These are phyloP conservation scores for Discoglossus pictus DNA, from an alignment of 2,797 vertebrate species.

Conservation along the genomic window DNA sequence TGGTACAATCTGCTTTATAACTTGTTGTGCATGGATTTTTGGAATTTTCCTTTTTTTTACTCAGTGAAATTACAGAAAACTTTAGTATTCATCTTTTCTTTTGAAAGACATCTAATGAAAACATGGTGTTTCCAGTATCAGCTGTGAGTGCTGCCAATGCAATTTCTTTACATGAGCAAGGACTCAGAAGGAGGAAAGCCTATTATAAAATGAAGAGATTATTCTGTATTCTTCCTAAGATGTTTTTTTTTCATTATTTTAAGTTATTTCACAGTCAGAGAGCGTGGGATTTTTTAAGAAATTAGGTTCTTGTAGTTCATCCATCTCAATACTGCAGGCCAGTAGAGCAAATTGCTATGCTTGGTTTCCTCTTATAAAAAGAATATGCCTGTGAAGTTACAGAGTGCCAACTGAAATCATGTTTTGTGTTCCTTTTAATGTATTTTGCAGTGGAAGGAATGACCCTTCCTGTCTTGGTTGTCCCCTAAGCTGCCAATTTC, in stretches of 20 bases:
- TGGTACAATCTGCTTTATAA: background rate
- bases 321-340: constrained; percentile 26
- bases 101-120: constrained; percentile 8
- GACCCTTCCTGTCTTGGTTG: constrained; percentile 2
- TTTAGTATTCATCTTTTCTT: constrained; percentile 21
- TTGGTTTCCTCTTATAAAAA: constrained; percentile 29
- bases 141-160: constrained; percentile 23
- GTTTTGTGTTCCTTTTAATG: constrained; percentile 27
- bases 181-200: constrained; percentile 31
- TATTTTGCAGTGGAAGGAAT: constrained; percentile 10
- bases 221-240: constrained; percentile 21
- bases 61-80: constrained; percentile 7
- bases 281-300: constrained; percentile 21
- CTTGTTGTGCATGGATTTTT: constrained; percentile 11
- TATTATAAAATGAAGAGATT: constrained; percentile 42
- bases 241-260: constrained; percentile 32
- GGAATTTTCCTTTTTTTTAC: constrained; percentile 3
- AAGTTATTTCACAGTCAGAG: constrained; percentile 40
- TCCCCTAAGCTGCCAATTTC: constrained; percentile 1
- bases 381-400: constrained; percentile 18
- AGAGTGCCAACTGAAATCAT: constrained; percentile 11
- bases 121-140: constrained; percentile 20
- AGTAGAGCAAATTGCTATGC: constrained; percentile 26
- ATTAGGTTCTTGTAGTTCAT: constrained; percentile 38
- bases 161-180: constrained; percentile 46